phyloP scores from a whole-genome alignment of 2,797 vertebrate species.

The Adrianichthys oophorus region DNA sequence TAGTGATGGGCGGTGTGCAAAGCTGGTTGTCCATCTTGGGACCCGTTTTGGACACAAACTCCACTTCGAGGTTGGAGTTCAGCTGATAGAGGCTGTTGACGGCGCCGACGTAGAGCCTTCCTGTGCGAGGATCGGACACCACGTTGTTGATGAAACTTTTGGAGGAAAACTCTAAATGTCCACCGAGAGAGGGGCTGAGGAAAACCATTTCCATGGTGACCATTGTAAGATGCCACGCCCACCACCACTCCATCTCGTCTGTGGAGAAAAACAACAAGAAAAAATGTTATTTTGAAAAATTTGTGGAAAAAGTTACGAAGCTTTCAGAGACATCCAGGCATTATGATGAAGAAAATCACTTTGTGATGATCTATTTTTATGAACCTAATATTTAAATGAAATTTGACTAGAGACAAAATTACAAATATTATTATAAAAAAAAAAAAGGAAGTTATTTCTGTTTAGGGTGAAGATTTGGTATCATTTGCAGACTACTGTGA shows the following conservation, averaged over 20 bases:
- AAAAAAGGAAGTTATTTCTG: too few relatives aligned
- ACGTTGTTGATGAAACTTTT: conserved; percentile 73
- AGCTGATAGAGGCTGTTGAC: conserved; percentile 89
- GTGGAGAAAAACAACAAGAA: not conserved
- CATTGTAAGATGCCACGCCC: conserved; percentile 49
- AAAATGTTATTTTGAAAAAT: not conserved
- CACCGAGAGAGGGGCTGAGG: conserved; percentile 28
- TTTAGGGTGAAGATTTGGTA: too few relatives aligned
- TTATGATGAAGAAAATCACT: too few relatives aligned
- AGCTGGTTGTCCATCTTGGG: conserved; percentile 82
- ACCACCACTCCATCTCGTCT: conserved; percentile 68
- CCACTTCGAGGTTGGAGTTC: conserved; percentile 64
- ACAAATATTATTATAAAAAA: too few relatives aligned
- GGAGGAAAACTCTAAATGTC: conserved; percentile 47
- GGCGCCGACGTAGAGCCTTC: conserved; percentile 88
- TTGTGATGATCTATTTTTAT: too few relatives aligned
- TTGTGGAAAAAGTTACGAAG: not conserved
- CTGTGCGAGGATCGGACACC: conserved; percentile 70
- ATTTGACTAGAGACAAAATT: too few relatives aligned
- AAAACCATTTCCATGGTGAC: conserved; percentile 38
- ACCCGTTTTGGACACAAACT: conserved; percentile 75
- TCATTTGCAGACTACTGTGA: too few relatives aligned
- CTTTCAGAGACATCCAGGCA: too few relatives aligned
- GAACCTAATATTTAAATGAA: too few relatives aligned
- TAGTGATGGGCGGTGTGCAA: conserved; percentile 90